Conservation (phyloP, 2,888 invertebrate species). For the Drosophila antonietae region DNA sequence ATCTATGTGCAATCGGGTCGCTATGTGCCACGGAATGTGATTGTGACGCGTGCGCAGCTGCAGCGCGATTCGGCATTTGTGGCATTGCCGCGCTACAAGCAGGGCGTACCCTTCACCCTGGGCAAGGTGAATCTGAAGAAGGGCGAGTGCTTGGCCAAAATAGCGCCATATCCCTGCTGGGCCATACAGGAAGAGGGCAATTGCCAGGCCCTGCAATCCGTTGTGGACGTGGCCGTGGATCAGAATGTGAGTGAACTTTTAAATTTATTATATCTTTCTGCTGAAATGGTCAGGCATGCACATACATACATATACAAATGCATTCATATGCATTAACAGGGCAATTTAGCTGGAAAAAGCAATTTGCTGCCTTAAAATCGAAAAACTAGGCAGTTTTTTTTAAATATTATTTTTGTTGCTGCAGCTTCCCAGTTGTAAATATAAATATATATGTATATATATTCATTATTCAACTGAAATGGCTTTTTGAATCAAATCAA, state of each 20-base stretch:
- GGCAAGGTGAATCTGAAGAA: constrained; percentile 86
- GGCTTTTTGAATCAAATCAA: constrained; percentile 60
- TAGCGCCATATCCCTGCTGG: constrained; percentile 89
- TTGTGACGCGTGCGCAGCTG: constrained; percentile 87
- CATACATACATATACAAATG: background rate
- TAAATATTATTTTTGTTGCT: constrained; percentile 5
- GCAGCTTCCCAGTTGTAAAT: background rate
- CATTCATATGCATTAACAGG: background rate
- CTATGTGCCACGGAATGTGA: constrained; percentile 87
- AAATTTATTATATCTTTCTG: constrained; percentile 12
- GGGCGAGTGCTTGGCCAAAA: constrained; percentile 85
- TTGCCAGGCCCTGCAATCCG: constrained; percentile 89
- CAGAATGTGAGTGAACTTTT: constrained; percentile 83
- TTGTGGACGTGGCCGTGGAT: constrained; percentile 88
- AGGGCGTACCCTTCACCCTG: constrained; percentile 87
- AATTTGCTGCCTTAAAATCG: constrained; percentile 44
- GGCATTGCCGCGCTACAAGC: constrained; percentile 87
- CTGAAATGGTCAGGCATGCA: background rate
- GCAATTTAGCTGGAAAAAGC: constrained; percentile 30
- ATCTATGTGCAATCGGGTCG: constrained; percentile 86
- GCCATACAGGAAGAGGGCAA: constrained; percentile 89
- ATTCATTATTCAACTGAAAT: constrained; percentile 32
- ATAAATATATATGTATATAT: background rate
- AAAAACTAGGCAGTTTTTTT: background rate
- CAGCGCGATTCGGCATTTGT: constrained; percentile 86